A percentile compares a stretch with the other conserved stretches of the same genome.
Conservation (phyloP, 2,888 invertebrate genomes). For the Lochmaea capreae region DNA sequence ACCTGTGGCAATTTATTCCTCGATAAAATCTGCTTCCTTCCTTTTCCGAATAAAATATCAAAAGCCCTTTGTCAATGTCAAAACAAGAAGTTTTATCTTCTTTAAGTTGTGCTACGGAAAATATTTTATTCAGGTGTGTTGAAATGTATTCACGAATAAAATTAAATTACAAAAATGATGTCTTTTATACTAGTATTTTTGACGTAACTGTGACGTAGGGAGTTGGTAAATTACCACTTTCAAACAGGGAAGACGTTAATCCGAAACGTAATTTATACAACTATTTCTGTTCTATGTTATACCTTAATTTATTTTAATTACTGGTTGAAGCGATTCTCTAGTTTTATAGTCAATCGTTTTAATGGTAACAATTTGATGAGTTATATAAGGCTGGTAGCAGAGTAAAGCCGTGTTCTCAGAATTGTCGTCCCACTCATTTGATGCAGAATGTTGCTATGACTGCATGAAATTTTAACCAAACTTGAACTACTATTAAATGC, state of each 20-base stretch:
- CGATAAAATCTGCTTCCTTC: slow-evolving; percentile 5
- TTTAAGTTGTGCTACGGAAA: not conserved
- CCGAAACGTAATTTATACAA: not conserved
- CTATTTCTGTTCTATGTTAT: not conserved
- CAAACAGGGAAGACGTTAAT: not conserved
- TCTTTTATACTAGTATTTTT: not conserved
- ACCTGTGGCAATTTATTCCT: not conserved
- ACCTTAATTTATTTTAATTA: not conserved
- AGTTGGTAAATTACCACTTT: not conserved
- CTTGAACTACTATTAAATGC: too few species aligned
- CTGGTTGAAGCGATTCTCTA: too few species aligned
- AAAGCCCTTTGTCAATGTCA: slow-evolving; percentile 4
- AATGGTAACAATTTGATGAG: too few species aligned
- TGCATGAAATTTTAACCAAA: too few species aligned
- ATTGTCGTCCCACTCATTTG: too few species aligned
- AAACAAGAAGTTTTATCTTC: slow-evolving; percentile 4
- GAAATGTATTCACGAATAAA: not conserved
- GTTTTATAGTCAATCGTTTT: too few species aligned
- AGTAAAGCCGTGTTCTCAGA: too few species aligned
- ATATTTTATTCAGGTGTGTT: slow-evolving; percentile 1
- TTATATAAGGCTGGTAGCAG: too few species aligned
- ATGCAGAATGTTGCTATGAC: too few species aligned
- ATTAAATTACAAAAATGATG: not conserved
- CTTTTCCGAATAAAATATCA: slow-evolving; percentile 2
- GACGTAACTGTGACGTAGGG: not conserved